These are phyloP conservation scores for Danio rerio DNA, from an alignment of 2,113 vertebrate genomes.

Conservation along the genomic window GRCz12tu NC_133183.1:17684501-17685000, in stretches of 20 bases:
- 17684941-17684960: too few species aligned
- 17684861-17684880: too few species aligned
- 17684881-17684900: too few species aligned
- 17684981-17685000: too few species aligned
- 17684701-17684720: slow-evolving; percentile 21
- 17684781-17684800: too few species aligned
- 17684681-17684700: slow-evolving; percentile 27
- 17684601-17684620: slow-evolving; percentile 37
- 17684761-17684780: not conserved
- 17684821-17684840: too few species aligned
- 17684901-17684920: too few species aligned
- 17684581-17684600: slow-evolving; percentile 39
- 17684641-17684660: slow-evolving; percentile 43
- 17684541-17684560: slow-evolving; percentile 59
- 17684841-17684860: too few species aligned
- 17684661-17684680: slow-evolving; percentile 38
- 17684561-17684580: slow-evolving; percentile 47
- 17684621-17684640: slow-evolving; percentile 46
- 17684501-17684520: slow-evolving; percentile 82
- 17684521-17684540: slow-evolving; percentile 80
- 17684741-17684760: not conserved
- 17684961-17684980: too few species aligned
- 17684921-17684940: too few species aligned
- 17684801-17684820: too few species aligned
- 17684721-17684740: slow-evolving; percentile 7